Conservation (phyloP, 2,113 vertebrate species). For the Myrmecobius fasciatus region DNA sequence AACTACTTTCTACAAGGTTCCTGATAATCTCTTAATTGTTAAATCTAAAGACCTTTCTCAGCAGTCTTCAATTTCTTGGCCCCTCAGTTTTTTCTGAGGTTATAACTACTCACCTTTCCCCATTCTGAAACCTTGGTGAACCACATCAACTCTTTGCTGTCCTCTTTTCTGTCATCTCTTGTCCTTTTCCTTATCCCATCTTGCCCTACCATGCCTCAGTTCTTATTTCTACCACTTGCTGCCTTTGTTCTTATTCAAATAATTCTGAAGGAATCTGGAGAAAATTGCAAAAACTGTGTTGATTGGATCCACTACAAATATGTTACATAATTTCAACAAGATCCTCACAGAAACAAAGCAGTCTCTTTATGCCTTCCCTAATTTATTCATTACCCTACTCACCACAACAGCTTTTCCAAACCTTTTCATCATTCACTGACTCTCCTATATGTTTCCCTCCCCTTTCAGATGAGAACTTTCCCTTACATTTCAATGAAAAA, state of each 20-base stretch:
- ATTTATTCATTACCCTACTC: neutral
- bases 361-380: neutral
- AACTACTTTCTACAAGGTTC: neutral
- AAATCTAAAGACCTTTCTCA: neutral
- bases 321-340: neutral
- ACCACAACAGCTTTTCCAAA: neutral
- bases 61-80: neutral
- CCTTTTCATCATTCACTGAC: neutral
- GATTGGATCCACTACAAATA: too few species aligned
- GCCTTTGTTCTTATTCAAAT: neutral
- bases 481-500: neutral
- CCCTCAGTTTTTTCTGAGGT: neutral
- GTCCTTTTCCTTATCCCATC: too few species aligned
- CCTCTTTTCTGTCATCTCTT: too few species aligned
- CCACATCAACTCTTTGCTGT: neutral
- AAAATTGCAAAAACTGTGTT: neutral
- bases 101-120: neutral
- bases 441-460: neutral
- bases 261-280: neutral
- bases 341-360: neutral
- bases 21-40: neutral
- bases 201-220: too few species aligned
- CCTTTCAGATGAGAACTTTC: neutral
- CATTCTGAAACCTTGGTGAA: neutral
- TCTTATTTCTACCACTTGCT: too few species aligned